Conservation (phyloP, 2,888 invertebrate genomes). For the Troides oblongomaculatus region DNA sequence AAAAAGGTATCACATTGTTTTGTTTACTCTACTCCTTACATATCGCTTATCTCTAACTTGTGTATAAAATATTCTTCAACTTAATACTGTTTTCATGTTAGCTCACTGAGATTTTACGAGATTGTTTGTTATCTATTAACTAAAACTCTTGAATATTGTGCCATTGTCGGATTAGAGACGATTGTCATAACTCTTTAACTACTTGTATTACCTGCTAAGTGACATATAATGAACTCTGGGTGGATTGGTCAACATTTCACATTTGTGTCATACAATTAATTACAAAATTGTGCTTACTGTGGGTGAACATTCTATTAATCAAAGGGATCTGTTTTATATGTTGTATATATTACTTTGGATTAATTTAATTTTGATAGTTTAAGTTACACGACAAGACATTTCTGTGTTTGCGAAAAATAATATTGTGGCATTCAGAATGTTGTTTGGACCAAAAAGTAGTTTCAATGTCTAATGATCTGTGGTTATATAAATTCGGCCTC, state of each 20-base stretch:
- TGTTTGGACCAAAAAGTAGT: slow-evolving; percentile 22
- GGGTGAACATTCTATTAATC: slow-evolving; percentile 24
- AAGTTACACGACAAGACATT: slow-evolving; percentile 22
- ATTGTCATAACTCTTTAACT: slow-evolving; percentile 38
- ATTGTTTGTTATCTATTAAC: slow-evolving; percentile 34
- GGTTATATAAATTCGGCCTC: background rate
- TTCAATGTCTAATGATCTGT: slow-evolving; percentile 2
- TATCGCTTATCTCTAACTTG: slow-evolving; percentile 27
- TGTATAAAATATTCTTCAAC: slow-evolving; percentile 27
- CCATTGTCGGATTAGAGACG: slow-evolving; percentile 61
- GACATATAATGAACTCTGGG: slow-evolving; percentile 11
- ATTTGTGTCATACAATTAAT: slow-evolving; percentile 20
- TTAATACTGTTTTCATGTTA: slow-evolving; percentile 30
- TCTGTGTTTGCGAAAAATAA: background rate
- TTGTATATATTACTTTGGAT: slow-evolving; percentile 34
- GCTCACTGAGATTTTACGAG: slow-evolving; percentile 33
- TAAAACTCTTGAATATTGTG: slow-evolving; percentile 56
- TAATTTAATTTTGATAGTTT: slow-evolving; percentile 27
- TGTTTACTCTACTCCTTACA: slow-evolving; percentile 28
- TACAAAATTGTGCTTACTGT: slow-evolving; percentile 25
- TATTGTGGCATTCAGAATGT: slow-evolving; percentile 14
- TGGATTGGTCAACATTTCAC: slow-evolving; percentile 24
- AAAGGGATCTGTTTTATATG: slow-evolving; percentile 31
- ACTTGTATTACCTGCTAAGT: slow-evolving; percentile 28
- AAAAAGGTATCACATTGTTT: slow-evolving; percentile 9